Conservation (phyloP, 2,113 vertebrate species). For the Cettia cetti region DNA sequence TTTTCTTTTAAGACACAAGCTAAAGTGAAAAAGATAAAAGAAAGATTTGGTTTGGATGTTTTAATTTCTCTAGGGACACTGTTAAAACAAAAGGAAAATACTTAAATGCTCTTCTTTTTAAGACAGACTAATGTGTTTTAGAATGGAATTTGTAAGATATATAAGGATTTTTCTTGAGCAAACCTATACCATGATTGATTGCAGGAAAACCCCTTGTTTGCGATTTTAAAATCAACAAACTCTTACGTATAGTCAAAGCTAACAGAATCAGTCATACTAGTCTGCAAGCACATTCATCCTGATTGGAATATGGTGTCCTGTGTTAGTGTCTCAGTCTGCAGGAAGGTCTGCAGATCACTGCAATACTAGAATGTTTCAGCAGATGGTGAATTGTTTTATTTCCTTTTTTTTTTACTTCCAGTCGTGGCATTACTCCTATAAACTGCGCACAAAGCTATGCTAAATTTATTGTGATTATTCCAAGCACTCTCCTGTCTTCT, state of each 20-base stretch:
- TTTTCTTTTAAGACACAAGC: neutral
- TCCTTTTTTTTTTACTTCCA: neutral
- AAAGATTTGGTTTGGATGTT: neutral
- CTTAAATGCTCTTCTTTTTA: neutral
- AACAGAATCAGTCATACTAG: neutral
- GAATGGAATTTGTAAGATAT: neutral
- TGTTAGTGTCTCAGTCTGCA: neutral
- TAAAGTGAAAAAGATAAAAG: neutral
- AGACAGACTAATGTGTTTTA: neutral
- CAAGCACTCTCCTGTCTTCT: neutral
- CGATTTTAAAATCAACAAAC: neutral
- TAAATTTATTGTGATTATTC: neutral
- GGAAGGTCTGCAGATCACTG: neutral
- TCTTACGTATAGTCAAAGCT: neutral
- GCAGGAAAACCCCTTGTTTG: neutral
- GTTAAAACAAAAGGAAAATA: neutral
- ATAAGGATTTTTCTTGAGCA: neutral
- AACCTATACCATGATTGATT: neutral
- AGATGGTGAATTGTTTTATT: neutral
- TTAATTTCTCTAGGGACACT: neutral
- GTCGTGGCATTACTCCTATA: neutral
- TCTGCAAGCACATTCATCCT: neutral
- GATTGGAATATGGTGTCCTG: neutral
- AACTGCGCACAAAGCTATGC: neutral
- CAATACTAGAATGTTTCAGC: neutral